A percentile compares a stretch with the other conserved stretches of the same genome.
Evolutionary conservation across 2,888 invertebrate genomes (phyloP).

Genomic region (Glaucopsyche alexis): DNA sequence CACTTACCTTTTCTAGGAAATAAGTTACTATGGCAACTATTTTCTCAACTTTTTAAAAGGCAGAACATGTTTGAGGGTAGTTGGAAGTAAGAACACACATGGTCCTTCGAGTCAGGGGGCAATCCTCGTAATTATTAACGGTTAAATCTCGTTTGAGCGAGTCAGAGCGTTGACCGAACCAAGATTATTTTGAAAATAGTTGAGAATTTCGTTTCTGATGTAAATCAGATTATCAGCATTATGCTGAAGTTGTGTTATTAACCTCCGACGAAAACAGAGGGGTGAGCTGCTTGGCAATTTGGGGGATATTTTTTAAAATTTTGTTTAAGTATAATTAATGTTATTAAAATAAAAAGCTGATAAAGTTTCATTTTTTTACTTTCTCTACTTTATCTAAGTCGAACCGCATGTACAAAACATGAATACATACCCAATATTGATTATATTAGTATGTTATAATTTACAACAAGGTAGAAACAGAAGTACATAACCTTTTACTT

Average conservation of each 20-base stretch:
- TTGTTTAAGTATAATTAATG: no score
- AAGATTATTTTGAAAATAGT: no score
- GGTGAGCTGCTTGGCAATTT: no score
- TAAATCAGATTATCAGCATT: no score
- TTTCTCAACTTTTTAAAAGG: neutral
- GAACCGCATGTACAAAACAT: constrained; percentile 29
- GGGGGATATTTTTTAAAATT: no score
- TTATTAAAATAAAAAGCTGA: neutral
- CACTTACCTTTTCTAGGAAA: neutral
- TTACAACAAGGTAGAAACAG: constrained; percentile 25
- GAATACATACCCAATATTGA: constrained; percentile 9
- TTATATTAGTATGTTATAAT: constrained; percentile 22
- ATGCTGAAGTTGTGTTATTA: no score
- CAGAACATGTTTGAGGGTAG: neutral
- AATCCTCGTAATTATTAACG: no score
- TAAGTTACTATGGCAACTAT: neutral
- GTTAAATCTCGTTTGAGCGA: no score
- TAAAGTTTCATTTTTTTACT: constrained; percentile 22
- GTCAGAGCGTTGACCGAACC: no score
- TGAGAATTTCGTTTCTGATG: no score
- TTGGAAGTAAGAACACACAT: neutral
- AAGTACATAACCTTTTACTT: neutral
- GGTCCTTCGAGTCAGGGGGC: neutral
- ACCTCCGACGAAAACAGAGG: no score
- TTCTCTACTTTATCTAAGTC: constrained; percentile 25